These are phyloP conservation scores for Drosophila quadrilineata DNA, from an alignment of 1,140 invertebrate genomes.

Conservation along the genomic window DNA sequence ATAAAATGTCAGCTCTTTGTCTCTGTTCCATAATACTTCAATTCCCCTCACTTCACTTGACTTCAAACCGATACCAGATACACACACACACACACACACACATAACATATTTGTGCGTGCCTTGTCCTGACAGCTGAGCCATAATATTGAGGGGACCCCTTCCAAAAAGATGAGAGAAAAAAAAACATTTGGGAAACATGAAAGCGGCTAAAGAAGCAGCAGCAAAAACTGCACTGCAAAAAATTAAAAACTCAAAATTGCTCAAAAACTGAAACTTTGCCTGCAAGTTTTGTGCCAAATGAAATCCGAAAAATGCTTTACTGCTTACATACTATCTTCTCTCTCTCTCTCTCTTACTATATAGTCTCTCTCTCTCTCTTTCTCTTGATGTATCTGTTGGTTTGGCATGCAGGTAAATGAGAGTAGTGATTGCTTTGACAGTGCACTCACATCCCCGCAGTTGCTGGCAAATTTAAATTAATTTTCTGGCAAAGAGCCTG, in stretches of 20 bases:
- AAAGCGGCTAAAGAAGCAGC: neutral
- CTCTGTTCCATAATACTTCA: neutral
- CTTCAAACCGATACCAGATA: neutral
- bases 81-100: neutral
- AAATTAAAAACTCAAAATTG: conserved; percentile 14
- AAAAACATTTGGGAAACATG: neutral
- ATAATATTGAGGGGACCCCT: neutral
- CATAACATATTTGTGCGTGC: neutral
- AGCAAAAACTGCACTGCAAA: conserved; percentile 11
- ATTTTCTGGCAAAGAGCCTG: conserved; percentile 64
- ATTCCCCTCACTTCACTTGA: neutral
- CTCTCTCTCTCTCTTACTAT: conserved; percentile 4
- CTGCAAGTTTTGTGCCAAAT: conserved; percentile 29
- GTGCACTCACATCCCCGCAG: conserved; percentile 5
- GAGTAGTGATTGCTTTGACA: conserved; percentile 47
- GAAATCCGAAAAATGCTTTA: conserved; percentile 35
- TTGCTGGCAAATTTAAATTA: conserved; percentile 58
- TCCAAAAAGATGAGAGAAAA: no score
- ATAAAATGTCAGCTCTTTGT: conserved; percentile 33
- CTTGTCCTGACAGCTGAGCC: neutral
- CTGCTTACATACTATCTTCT: neutral
- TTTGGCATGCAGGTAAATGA: conserved; percentile 37
- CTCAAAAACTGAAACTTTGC: conserved; percentile 36
- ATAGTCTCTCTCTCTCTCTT: neutral
- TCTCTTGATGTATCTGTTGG: neutral